Base-by-base conservation (phyloP, 2,113 vertebrate genomes). In the Xenopus tropicalis region DNA sequence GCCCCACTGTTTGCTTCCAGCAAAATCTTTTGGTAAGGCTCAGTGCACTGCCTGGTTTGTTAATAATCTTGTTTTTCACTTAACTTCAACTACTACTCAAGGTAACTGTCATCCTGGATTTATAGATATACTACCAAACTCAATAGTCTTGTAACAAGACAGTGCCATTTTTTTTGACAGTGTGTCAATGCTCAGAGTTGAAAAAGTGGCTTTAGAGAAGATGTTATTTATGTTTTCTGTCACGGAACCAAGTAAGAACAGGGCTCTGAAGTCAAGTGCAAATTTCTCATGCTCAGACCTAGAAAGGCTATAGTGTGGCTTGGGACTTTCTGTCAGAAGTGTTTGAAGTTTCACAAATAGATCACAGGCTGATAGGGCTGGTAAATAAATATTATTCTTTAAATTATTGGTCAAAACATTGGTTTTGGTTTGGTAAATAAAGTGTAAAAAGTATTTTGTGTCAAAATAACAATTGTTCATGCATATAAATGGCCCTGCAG, bases 181-280 rank as follows among this genome's bases (percentile, higher is more conserved):
- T 48, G 48, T 56, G 73, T 76, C 73, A 76, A 69, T 63, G 66
- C 24, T 69, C 73, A 19, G 56, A n/a, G 25, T 20, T 68, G 72
- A 52, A 68, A 74, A 67, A 61, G 66, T 62, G 59, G 58, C 73
- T 76, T 51, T 25, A 24, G 25, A 42, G 73, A 76, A 76, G 73
- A 69, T 68, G 69, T 76, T 69, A 76, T 76, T 76, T 69, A 76
- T 76, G 73, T 69, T 76, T 69, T 76, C 73, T 76, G 73, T 76
- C 73, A 76, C 66, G 63, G 58, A 69, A 51, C 66, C 58, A 29
- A 69, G 73, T 69, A 25, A 69, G 58, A 69, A 69, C 73, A 69
- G 66, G 58, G n/a, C 66, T 69, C 73, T 76, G 73, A 61, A 76
- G 73, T 76, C 66, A 76, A 76, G 73, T 76, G 73, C 58, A 69